These are phyloP conservation scores for Kuschelorhynchus macadamiae DNA, from an alignment of 2,888 invertebrate species.

Conservation along the genomic window DNA sequence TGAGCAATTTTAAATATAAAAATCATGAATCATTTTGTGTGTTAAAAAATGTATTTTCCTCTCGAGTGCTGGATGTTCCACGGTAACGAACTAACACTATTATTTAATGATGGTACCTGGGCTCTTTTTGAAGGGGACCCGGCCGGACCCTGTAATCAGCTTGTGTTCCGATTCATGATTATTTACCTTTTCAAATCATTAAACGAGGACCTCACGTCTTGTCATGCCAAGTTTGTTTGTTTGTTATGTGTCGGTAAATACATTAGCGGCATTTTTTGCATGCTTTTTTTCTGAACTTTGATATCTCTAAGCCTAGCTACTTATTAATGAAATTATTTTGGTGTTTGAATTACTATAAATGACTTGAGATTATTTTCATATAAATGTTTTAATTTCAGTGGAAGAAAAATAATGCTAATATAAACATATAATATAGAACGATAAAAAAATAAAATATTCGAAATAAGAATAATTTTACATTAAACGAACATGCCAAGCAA, in stretches of 20 bases:
- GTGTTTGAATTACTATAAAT: no score
- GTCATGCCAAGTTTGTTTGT: conserved; percentile 27
- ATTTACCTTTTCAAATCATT: conserved; percentile 39
- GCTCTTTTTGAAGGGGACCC: conserved; percentile 18
- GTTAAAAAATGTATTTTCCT: conserved; percentile 4
- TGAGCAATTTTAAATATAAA: conserved; percentile 1
- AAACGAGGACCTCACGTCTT: conserved; percentile 37
- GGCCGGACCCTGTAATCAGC: conserved; percentile 40
- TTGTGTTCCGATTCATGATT: conserved; percentile 44
- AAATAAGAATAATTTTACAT: no score
- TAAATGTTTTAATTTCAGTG: no score
- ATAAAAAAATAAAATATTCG: no score
- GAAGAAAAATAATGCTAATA: no score
- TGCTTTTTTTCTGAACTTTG: no score
- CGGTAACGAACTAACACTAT: conserved; percentile 40
- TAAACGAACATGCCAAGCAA: no score
- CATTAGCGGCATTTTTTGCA: conserved; percentile 20
- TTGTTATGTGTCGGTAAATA: conserved; percentile 36
- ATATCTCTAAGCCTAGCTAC: no score
- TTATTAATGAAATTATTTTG: no score
- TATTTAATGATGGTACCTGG: conserved; percentile 42
- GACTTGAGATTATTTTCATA: no score
- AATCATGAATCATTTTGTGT: neutral
- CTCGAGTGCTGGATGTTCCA: conserved; percentile 32
- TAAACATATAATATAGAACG: no score